Evolutionary conservation across 2,888 invertebrate species (phyloP).

Genomic region (Drosophila rubida): DNA sequence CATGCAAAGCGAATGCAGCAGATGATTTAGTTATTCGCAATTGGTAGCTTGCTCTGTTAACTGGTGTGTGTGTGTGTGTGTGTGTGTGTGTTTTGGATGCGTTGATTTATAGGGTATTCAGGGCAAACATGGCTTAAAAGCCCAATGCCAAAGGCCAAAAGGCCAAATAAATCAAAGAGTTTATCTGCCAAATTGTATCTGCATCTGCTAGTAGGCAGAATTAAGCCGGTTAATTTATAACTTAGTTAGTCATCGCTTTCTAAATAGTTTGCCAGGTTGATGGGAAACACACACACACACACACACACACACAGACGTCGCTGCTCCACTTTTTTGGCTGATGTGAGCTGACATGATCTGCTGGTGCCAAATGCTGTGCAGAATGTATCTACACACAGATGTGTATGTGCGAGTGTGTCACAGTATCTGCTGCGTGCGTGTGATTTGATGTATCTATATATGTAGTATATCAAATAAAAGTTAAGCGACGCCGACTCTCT

Average conservation of each 20-base stretch:
- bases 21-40: background rate
- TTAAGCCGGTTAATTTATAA: constrained; percentile 28
- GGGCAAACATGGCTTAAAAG: constrained; percentile 9
- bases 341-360: constrained; percentile 37
- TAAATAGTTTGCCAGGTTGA: constrained; percentile 46
- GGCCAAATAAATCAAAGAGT: constrained; percentile 15
- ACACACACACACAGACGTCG: background rate
- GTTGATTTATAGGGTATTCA: constrained; percentile 26
- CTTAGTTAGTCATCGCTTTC: constrained; percentile 39
- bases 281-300: constrained; percentile 19
- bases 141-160: constrained; percentile 1
- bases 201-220: background rate
- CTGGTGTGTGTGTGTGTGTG: background rate
- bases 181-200: constrained; percentile 28
- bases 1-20: background rate
- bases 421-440: background rate
- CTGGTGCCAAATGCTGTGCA: background rate
- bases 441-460: background rate
- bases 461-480: constrained; percentile 29
- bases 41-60: background rate
- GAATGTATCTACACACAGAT: background rate
- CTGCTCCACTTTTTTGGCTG: constrained; percentile 34
- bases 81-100: background rate
- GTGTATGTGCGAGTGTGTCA: no score
- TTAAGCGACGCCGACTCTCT: constrained; percentile 25